Evolutionary conservation across 2,113 vertebrate species (phyloP), one percentile per base, ranked within the genome.

Genomic region (Oryzias curvinotus): DNA sequence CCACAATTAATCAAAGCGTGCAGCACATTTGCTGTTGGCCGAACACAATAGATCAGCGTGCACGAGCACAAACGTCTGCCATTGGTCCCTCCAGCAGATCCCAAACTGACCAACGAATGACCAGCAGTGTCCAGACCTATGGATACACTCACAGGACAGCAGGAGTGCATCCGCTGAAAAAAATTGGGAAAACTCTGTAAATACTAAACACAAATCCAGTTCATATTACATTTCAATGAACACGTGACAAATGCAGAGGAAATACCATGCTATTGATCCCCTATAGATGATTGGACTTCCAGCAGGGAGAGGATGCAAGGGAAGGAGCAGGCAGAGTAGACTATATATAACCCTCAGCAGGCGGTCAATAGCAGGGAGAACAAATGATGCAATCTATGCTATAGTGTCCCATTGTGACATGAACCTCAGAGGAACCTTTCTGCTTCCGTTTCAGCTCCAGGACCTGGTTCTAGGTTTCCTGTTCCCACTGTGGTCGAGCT

Each of bases 211-310:
- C 13, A 47, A 49, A 46, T 56, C 41, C 46, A 50, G 52, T 46
- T 49, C 47, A 60, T 5, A 3, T 49, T 44, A 44, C n/a, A 51
- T 52, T 71, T 5, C 52, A 72, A 62, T 71, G 69, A 71, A 62
- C 65, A 49, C 65, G 73, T 76, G 56, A 82, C 73, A 73, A 66
- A 75, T 18, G 1, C 45, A 67, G 68, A 65, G 82, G 53, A 74
- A 81, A 85, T 71, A 73, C 74, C 68, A 80, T 57, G 65, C 69
- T 61, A 84, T 84, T 81, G 85, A 87, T 89, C 75, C 58, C 23
- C 41, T 7, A 47, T 74, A 51, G 23, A 65, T 62, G 83, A 69
- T 87, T 69, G 59, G 72, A 75, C 86, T 82, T 79, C 68, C 80
- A 72, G 78, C 59, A 46, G 80, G 36, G 52, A 74, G 75, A 57